Base-by-base conservation (phyloP, 2,797 vertebrate genomes). In the Antrozous pallidus region DNA sequence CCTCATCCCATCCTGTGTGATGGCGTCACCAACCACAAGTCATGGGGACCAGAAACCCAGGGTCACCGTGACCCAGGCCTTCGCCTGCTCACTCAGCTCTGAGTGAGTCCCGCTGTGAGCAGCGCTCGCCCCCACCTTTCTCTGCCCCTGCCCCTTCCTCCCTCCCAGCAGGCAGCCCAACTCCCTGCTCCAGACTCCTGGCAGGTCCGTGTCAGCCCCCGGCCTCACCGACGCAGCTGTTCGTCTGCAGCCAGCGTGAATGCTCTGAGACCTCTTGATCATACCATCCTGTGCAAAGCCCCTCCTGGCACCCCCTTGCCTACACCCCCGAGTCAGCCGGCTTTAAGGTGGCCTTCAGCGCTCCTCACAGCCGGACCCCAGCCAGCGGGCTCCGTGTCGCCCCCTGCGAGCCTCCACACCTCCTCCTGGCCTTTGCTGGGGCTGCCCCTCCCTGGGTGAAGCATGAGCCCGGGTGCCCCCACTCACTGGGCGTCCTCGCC, bases 401-500 rank as follows among this genome's bases (percentile, higher is more conserved):
- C 14, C 67, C 77, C 79, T 70, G 65, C 42, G 63, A 63, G 58
- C 31, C 73, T 61, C 71, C 4, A 8, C 20, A 1, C 26, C 14
- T 38, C 47, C 38, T 45, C 79, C 61, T 11, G 36, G 84, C 28
- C 67, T 58, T 49, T 0, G 26, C 38, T 2, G 33, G 33, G 16
- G 77, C 54, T 22, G 17, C 63, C 36, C 63, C 36, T n/a, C n/a
- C 40, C 36, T 18, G 38, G 49, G 58, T 17, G 26, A 51, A 71
- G 49, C 14, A 5, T 11, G 3, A 10, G 40, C 58, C 4, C 9
- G 0, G 28, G 5, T 0, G 1, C 36, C 65, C 33, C 47, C 36
- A 96, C 97, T 18, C 96, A 98, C 98, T 98, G 97, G 47, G 97
- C 33, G 0, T 96, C 47, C 16, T 98, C 98, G 51, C 97, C 97